Percentiles rank a stretch among this genome's conserved stretches.
phyloP scores from a whole-genome alignment of 2,888 invertebrate genomes.

The Leptinotarsa haldemani region DNA sequence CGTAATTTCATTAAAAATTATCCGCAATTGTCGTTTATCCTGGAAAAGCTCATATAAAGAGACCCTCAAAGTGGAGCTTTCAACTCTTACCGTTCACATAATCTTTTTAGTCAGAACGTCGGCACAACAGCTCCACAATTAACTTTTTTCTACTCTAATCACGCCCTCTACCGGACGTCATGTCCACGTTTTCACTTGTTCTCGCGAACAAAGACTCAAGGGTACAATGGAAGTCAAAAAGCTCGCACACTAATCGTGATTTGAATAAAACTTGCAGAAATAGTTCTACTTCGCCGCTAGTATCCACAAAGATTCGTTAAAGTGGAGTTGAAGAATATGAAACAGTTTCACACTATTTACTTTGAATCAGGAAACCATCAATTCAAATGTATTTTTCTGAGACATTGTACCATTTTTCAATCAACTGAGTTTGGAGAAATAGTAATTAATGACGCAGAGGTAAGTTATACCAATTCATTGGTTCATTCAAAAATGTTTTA shows the following conservation, averaged over 20 bases:
- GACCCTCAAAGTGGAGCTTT: conserved; percentile 43
- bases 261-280: conserved; percentile 1
- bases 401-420: no score
- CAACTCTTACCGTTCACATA: conserved; percentile 41
- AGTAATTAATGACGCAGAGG: no score
- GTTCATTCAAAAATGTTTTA: no score
- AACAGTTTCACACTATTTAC: no score
- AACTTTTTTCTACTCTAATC: conserved; percentile 41
- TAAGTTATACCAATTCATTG: no score
- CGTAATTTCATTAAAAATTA: conserved; percentile 45
- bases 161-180: conserved; percentile 43
- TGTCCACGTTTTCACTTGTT: conserved; percentile 41
- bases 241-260: conserved; percentile 22
- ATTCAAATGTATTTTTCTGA: no score
- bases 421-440: no score
- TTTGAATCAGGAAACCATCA: no score
- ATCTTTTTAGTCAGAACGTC: conserved; percentile 42
- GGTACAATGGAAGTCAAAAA: conserved; percentile 31
- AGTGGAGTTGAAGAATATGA: no score
- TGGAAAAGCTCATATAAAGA: conserved; percentile 38
- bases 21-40: conserved; percentile 41
- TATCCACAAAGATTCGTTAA: background rate
- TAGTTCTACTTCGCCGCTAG: background rate
- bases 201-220: conserved; percentile 29
- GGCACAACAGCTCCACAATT: conserved; percentile 44